phyloP scores from a whole-genome alignment of 2,113 vertebrate species.

The Axis porcinus region DNA sequence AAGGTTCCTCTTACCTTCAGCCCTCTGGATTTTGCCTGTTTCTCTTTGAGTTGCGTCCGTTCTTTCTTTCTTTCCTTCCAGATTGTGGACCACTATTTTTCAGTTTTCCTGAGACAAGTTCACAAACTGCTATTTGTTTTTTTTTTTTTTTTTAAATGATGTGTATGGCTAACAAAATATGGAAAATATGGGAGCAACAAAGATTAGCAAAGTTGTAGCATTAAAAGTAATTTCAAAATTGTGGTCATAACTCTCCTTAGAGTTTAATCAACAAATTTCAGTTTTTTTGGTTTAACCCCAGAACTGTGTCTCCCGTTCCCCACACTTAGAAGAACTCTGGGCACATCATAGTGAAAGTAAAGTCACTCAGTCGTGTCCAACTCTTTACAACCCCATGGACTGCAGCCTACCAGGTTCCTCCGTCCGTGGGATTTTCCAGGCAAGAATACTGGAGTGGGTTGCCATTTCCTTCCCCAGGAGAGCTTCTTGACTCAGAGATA shows the following conservation, averaged over 20 bases:
- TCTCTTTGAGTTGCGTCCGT: neutral
- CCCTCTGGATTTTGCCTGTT: neutral
- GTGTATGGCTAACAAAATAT: neutral
- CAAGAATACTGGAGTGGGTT: neutral
- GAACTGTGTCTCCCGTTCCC: accelerated
- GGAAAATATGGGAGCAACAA: neutral
- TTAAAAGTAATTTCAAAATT: neutral
- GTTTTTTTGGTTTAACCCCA: neutral
- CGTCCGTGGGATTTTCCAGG: neutral
- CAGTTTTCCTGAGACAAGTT: neutral
- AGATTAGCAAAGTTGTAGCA: neutral
- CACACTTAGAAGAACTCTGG: neutral
- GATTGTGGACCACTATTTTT: neutral
- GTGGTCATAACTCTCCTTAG: neutral
- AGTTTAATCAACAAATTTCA: neutral
- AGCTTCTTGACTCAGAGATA: neutral
- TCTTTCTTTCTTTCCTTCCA: neutral
- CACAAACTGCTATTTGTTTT: neutral
- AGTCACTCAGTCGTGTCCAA: accelerated
- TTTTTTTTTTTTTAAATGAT: neutral
- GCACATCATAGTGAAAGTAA: neutral
- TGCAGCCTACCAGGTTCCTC: neutral
- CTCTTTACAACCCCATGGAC: neutral
- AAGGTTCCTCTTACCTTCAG: neutral
- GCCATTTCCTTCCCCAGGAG: neutral